A percentile compares a stretch with the other conserved stretches of the same genome.
These are phyloP conservation scores for Periophthalmodon schlosseri DNA, from an alignment of 2,113 vertebrate genomes.

Conservation along the genomic window DNA sequence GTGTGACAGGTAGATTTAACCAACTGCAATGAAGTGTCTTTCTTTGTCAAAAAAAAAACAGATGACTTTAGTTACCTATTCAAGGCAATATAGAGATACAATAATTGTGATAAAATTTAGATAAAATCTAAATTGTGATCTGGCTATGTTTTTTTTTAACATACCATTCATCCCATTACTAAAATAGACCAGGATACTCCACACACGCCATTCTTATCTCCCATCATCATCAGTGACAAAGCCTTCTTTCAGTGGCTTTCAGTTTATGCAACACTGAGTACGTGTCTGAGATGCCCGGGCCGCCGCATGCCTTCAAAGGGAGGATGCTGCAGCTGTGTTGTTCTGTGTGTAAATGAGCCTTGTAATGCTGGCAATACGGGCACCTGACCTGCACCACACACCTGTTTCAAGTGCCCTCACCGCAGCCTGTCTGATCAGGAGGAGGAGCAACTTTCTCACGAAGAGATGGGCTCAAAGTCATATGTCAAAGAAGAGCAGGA, in stretches of 20 bases:
- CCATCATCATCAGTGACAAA: conserved; percentile 9
- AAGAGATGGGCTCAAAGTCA: conserved; percentile 46
- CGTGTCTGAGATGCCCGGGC: conserved; percentile 11
- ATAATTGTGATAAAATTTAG: too few relatives aligned
- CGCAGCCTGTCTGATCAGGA: conserved; percentile 13
- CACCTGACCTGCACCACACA: conserved; percentile 34
- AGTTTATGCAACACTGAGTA: conserved; percentile 5
- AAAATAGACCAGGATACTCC: not conserved
- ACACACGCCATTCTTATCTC: not conserved
- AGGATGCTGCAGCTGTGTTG: conserved; percentile 23
- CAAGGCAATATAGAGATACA: too few relatives aligned
- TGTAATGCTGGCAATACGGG: conserved; percentile 45
- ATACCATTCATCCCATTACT: too few relatives aligned
- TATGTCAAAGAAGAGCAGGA: conserved; percentile 10
- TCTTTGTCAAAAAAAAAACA: too few relatives aligned
- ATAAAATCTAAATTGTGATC: too few relatives aligned
- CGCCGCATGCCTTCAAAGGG: conserved; percentile 47
- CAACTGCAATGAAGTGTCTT: too few relatives aligned
- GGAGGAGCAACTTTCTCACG: conserved; percentile 26
- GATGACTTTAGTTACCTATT: too few relatives aligned
- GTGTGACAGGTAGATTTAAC: too few relatives aligned
- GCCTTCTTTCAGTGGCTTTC: conserved; percentile 19
- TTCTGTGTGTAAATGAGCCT: conserved; percentile 39
- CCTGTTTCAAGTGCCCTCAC: conserved; percentile 50
- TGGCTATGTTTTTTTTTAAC: too few relatives aligned